phyloP scores from a whole-genome alignment of 2,113 vertebrate genomes.

The Perca schrenkii region DNA sequence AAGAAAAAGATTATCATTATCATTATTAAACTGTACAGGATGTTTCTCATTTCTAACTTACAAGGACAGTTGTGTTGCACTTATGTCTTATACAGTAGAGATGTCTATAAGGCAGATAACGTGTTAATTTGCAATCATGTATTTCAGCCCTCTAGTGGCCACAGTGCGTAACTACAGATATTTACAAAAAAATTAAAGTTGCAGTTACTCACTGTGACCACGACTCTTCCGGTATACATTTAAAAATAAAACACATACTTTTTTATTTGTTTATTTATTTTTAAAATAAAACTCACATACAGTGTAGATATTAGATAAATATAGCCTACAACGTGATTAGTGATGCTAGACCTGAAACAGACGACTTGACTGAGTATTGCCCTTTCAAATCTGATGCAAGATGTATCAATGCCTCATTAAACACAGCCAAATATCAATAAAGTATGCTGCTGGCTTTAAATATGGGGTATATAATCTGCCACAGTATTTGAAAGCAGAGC shows the following conservation, averaged over 20 bases:
- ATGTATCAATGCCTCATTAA: background rate
- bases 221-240: background rate
- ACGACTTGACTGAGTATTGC: background rate
- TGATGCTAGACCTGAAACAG: background rate
- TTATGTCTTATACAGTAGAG: too few relatives aligned
- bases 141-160: background rate
- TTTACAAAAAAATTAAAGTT: background rate
- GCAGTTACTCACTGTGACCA: background rate
- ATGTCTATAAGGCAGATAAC: too few relatives aligned
- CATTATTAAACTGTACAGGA: background rate
- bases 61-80: background rate
- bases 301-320: background rate
- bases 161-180: background rate
- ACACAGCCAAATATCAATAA: background rate
- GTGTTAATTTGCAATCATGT: too few relatives aligned
- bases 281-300: background rate
- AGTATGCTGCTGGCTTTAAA: background rate
- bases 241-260: background rate
- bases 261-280: too few relatives aligned
- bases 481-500: background rate
- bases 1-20: too few relatives aligned
- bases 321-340: background rate
- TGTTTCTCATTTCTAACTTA: background rate
- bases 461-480: background rate
- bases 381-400: background rate